phyloP scores from a whole-genome alignment of 1,140 invertebrate species.

The Mylabris phalerata region DNA sequence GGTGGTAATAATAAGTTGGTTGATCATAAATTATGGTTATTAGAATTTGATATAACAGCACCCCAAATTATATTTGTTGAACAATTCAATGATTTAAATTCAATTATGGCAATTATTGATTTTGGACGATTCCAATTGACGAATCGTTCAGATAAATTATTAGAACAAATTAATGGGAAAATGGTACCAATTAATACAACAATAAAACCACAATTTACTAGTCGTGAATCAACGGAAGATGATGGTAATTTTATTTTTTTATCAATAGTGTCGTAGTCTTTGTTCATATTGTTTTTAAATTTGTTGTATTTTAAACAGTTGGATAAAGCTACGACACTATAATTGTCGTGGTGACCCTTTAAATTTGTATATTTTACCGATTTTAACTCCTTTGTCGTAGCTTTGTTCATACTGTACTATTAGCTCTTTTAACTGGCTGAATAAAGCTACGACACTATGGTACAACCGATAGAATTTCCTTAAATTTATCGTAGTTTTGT shows the following conservation, averaged over 20 bases:
- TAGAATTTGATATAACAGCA: conserved; percentile 85
- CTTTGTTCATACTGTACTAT: too few relatives aligned
- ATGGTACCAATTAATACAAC: neutral
- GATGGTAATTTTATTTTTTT: conserved; percentile 39
- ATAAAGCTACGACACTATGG: too few relatives aligned
- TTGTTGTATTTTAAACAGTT: too few relatives aligned
- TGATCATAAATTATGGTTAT: conserved; percentile 64
- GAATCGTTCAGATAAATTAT: conserved; percentile 44
- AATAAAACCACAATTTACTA: conserved; percentile 18
- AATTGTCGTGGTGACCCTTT: too few relatives aligned
- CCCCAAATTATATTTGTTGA: conserved; percentile 88
- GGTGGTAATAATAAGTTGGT: conserved; percentile 44
- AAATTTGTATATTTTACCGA: too few relatives aligned
- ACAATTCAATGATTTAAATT: conserved; percentile 69
- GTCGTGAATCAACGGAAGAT: conserved; percentile 42
- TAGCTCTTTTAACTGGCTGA: too few relatives aligned
- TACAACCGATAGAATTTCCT: too few relatives aligned
- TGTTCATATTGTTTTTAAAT: neutral
- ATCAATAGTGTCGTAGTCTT: neutral
- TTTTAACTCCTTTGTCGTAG: too few relatives aligned
- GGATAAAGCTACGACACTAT: too few relatives aligned
- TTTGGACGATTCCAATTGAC: conserved; percentile 74
- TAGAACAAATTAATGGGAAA: neutral
- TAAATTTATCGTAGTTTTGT: too few relatives aligned
- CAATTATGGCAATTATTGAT: conserved; percentile 75